phyloP scores from a whole-genome alignment of 2,888 invertebrate genomes.

The Synanthedon andrenaeformis region DNA sequence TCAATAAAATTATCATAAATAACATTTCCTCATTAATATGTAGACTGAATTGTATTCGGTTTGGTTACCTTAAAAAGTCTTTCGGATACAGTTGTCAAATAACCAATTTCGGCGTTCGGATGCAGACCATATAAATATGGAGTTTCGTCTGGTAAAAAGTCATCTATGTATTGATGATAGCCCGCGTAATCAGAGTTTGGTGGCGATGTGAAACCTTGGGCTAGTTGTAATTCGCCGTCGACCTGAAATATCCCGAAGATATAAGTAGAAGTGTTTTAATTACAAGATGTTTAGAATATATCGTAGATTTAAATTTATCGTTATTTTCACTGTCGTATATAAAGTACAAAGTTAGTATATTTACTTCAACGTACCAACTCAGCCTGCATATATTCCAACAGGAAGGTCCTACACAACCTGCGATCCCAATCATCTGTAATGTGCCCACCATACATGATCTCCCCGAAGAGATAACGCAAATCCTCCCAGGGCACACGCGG shows the following conservation, averaged over 20 bases:
- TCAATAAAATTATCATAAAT: not conserved
- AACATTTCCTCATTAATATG: not conserved
- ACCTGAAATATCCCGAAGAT: slow-evolving; percentile 51
- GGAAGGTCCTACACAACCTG: slow-evolving; percentile 84
- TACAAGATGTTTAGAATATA: not conserved
- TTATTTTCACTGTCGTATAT: no score
- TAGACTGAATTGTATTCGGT: not conserved
- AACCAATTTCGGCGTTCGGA: slow-evolving; percentile 95
- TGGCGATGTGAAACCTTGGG: slow-evolving; percentile 88
- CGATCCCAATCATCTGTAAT: slow-evolving; percentile 98
- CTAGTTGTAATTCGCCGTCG: slow-evolving; percentile 86
- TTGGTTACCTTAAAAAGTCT: slow-evolving; percentile 76
- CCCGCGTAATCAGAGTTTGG: slow-evolving; percentile 88
- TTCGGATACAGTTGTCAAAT: slow-evolving; percentile 88
- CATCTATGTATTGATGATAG: slow-evolving; percentile 91
- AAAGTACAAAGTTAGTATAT: no score
- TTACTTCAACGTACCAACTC: slow-evolving; percentile 70
- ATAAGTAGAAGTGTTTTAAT: not conserved
- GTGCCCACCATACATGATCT: slow-evolving; percentile 98
- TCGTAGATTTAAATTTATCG: not conserved
- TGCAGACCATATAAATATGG: slow-evolving; percentile 93
- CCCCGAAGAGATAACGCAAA: slow-evolving; percentile 92
- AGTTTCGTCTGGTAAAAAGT: slow-evolving; percentile 86
- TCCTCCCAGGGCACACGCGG: slow-evolving; percentile 94
- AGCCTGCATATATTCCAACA: slow-evolving; percentile 89